Evolutionary conservation across 2,888 invertebrate genomes (phyloP), one percentile per base, ranked within the genome.

Genomic region (Hirtodrosophila histrioides): DNA sequence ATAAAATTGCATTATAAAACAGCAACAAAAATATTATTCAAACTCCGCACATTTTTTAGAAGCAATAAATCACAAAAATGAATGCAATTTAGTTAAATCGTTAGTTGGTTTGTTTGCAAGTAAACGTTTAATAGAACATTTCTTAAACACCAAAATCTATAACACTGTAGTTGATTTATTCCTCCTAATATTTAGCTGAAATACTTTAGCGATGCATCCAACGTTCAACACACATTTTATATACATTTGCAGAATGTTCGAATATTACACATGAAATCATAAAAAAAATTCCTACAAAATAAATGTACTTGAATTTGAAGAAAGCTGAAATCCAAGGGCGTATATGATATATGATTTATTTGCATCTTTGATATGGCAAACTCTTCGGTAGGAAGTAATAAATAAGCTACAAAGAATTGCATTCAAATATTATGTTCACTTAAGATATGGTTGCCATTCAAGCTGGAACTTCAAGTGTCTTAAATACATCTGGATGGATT

Each of bases 71-170:
- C 46, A 61, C 55, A 41, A 46, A 31, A 44, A 50, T 29, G 35
- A 64, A 60, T 56, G 44, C 66, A 70, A 53, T 43, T 60, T 75
- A 70, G 62, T 55, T 56, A 36, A 35, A 39, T 12, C 39, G 65
- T 74, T 61, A 81, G 45, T 58, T 80, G 50, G 37, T 55, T 73
- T 76, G 57, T 57, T 51, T 63, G 62, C 39, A 55, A 23, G 40
- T 41, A 51, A 58, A 72, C 56, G 43, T 77, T 53, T 17, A 27
- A 46, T 54, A 48, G 7, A 45, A 50, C 27, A 23, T 33, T 11
- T 40, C 10, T 37, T 36, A 49, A 46, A 56, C 56, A 73, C 56
- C 29, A 53, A 53, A 17, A 61, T 53, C 4, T 65, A 2, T 31
- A 11, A 66, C 43, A 72, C 67, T 29, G 6, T 53, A 60, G 50